Conservation (phyloP, 2,797 vertebrate species). For the Gymnothorax javanicus region DNA sequence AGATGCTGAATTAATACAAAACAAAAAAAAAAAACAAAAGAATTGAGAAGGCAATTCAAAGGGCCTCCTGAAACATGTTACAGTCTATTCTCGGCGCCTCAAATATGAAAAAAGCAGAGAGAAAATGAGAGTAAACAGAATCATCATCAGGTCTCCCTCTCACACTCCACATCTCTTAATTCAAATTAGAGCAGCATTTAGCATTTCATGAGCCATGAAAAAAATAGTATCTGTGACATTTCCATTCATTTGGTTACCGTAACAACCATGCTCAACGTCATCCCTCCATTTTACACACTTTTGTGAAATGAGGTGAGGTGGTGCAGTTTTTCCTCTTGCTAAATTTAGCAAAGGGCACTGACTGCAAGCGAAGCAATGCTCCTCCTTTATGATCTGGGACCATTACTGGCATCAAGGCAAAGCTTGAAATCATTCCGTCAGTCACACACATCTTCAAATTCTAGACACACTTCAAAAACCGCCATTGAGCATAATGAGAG, state of each 20-base stretch:
- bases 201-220: constrained; percentile 53
- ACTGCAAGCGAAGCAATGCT: constrained; percentile 21
- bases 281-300: not conserved
- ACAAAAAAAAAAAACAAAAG: not conserved
- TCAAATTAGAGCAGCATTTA: constrained; percentile 28
- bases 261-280: constrained; percentile 45
- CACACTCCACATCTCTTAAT: constrained; percentile 7
- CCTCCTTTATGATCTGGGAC: constrained; percentile 38
- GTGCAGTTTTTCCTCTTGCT: not conserved
- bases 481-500: constrained; percentile 43
- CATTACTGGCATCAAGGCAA: constrained; percentile 41
- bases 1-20: too few relatives aligned
- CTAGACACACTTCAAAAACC: constrained; percentile 38
- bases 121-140: not conserved
- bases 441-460: constrained; percentile 49
- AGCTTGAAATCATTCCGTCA: constrained; percentile 41
- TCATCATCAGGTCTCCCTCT: not conserved
- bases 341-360: constrained; percentile 28
- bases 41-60: not conserved
- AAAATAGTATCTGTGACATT: constrained; percentile 59
- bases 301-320: not conserved
- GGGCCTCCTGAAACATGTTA: not conserved
- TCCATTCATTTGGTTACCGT: constrained; percentile 64
- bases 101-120: not conserved
- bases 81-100: constrained; percentile 11